Percentiles rank a stretch among this genome's conserved stretches.
Evolutionary conservation across 2,888 invertebrate genomes (phyloP).

Genomic region (Parnassius glacialis): DNA sequence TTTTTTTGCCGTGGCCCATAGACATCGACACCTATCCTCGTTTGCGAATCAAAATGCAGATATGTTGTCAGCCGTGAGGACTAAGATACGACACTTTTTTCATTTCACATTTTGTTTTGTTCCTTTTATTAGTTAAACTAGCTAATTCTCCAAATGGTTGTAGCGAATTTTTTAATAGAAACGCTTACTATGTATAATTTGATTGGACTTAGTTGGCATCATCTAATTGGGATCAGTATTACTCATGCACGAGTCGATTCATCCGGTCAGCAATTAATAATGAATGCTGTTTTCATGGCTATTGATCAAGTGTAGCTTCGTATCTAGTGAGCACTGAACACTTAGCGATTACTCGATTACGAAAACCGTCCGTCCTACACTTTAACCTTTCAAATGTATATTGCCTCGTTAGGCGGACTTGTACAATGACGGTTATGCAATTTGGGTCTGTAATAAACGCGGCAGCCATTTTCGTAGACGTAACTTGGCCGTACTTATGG

Average conservation of each 20-base stretch:
- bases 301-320: background rate
- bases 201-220: constrained; percentile 1
- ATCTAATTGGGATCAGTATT: constrained; percentile 10
- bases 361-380: constrained; percentile 18
- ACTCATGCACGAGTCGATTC: background rate
- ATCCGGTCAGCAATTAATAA: constrained; percentile 11
- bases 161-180: too few relatives aligned
- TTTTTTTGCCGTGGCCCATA: too few relatives aligned
- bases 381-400: constrained; percentile 23
- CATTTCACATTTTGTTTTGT: too few relatives aligned
- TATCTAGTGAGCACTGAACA: background rate
- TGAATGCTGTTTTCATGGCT: background rate
- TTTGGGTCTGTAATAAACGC: constrained; percentile 12
- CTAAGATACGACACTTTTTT: too few relatives aligned
- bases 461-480: too few relatives aligned
- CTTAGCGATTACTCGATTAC: constrained; percentile 12
- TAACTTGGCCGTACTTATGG: too few relatives aligned
- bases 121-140: too few relatives aligned
- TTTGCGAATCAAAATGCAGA: too few relatives aligned
- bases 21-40: too few relatives aligned
- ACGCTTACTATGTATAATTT: background rate
- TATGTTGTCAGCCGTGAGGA: too few relatives aligned
- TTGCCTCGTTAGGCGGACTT: constrained; percentile 13
- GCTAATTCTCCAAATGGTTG: too few relatives aligned
- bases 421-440: constrained; percentile 22